A percentile compares a stretch with the other conserved stretches of the same genome.
These are phyloP conservation scores for Oxytorus armatus DNA, from an alignment of 2,888 invertebrate genomes.

Conservation along the genomic window DNA sequence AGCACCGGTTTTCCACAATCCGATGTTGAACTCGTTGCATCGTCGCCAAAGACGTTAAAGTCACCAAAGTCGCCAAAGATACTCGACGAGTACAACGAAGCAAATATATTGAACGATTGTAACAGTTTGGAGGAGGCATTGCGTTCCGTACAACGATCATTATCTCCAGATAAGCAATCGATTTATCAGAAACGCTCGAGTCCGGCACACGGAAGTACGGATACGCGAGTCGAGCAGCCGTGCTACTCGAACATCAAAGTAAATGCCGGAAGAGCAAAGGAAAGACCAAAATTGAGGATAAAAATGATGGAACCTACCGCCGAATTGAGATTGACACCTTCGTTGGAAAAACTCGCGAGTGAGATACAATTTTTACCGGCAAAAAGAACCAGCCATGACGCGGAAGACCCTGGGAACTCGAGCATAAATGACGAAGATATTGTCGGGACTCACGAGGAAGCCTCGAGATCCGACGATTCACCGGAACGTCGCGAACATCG, in stretches of 20 bases:
- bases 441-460: constrained; percentile 68
- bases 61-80: constrained; percentile 77
- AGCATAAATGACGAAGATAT: constrained; percentile 16
- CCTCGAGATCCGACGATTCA: constrained; percentile 74
- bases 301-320: constrained; percentile 67
- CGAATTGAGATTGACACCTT: constrained; percentile 76
- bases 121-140: constrained; percentile 49
- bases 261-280: constrained; percentile 68
- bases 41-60: constrained; percentile 53
- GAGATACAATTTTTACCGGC: constrained; percentile 81
- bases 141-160: constrained; percentile 51
- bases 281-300: constrained; percentile 71
- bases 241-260: constrained; percentile 77
- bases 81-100: constrained; percentile 79
- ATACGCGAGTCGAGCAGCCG: constrained; percentile 70
- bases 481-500: constrained; percentile 61
- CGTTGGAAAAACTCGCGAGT: constrained; percentile 79
- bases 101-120: constrained; percentile 77
- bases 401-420: constrained; percentile 29
- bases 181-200: constrained; percentile 65
- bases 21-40: constrained; percentile 29
- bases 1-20: constrained; percentile 29
- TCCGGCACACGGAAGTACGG: constrained; percentile 47
- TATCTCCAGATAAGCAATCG: constrained; percentile 71
- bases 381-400: constrained; percentile 59